Evolutionary conservation across 2,797 vertebrate genomes (phyloP).

Genomic region (Eulemur mongoz): DNA sequence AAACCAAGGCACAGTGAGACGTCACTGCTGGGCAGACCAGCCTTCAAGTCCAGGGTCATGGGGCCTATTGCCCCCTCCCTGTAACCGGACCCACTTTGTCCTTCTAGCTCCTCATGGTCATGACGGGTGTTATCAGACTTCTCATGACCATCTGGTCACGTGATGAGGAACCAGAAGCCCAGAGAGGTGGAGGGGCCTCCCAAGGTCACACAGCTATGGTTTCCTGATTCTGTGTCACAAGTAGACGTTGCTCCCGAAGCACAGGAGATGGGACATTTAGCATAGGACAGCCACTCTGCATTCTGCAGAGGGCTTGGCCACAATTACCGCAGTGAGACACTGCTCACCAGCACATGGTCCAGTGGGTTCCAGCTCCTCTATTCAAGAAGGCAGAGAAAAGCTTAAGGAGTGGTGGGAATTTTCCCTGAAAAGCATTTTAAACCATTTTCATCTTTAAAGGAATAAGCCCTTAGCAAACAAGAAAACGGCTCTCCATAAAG

Average conservation of each 20-base stretch:
- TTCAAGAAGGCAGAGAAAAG: neutral
- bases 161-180: neutral
- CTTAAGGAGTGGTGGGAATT: neutral
- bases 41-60: neutral
- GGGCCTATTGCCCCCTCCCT: neutral
- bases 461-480: neutral
- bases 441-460: slow-evolving; percentile 28
- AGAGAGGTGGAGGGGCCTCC: neutral
- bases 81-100: neutral
- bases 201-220: neutral
- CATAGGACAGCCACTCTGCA: fast-evolving
- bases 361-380: neutral
- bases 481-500: neutral
- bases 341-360: neutral
- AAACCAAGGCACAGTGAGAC: neutral
- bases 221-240: neutral
- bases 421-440: neutral
- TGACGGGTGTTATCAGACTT: neutral
- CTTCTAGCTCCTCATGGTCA: neutral
- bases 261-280: neutral
- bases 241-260: neutral
- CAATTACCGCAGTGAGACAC: neutral
- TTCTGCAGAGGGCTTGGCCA: fast-evolving
- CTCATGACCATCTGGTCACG: neutral
- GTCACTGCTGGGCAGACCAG: neutral